Evolutionary conservation across 1,140 invertebrate genomes (phyloP).

Genomic region (Monochamus saltuarius): DNA sequence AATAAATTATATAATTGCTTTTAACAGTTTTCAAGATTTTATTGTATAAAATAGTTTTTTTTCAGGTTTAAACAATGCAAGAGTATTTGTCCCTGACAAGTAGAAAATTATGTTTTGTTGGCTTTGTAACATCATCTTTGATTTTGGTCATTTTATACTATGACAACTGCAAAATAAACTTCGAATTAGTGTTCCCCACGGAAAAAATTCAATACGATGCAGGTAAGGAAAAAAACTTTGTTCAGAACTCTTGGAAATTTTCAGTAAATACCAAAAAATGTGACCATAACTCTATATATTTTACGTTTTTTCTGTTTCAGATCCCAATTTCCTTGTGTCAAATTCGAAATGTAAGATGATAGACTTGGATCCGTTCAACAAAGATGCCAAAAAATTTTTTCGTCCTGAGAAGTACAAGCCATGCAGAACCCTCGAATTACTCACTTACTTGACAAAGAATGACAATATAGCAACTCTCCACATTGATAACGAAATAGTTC

Average conservation of each 20-base stretch:
- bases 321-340: constrained; percentile 61
- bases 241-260: too few relatives aligned
- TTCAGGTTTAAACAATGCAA: constrained; percentile 6
- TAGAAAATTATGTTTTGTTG: constrained; percentile 2
- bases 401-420: constrained; percentile 58
- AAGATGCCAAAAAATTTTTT: constrained; percentile 62
- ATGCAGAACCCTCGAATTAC: constrained; percentile 53
- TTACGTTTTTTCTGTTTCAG: constrained; percentile 1
- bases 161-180: constrained; percentile 4
- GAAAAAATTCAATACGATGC: neutral
- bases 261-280: too few relatives aligned
- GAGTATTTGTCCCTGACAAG: neutral
- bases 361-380: constrained; percentile 66
- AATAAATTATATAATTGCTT: too few relatives aligned
- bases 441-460: constrained; percentile 37
- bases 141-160: constrained; percentile 6
- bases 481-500: constrained; percentile 29
- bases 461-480: constrained; percentile 30
- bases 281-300: neutral
- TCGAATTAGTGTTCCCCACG: neutral
- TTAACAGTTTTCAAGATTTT: too few relatives aligned
- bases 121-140: constrained; percentile 1
- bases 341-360: constrained; percentile 69
- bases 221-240: neutral
- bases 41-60: too few relatives aligned